A percentile compares a stretch with the other conserved stretches of the same genome.
Conservation (phyloP, 2,888 invertebrate species). For the Orchestes rusci region DNA sequence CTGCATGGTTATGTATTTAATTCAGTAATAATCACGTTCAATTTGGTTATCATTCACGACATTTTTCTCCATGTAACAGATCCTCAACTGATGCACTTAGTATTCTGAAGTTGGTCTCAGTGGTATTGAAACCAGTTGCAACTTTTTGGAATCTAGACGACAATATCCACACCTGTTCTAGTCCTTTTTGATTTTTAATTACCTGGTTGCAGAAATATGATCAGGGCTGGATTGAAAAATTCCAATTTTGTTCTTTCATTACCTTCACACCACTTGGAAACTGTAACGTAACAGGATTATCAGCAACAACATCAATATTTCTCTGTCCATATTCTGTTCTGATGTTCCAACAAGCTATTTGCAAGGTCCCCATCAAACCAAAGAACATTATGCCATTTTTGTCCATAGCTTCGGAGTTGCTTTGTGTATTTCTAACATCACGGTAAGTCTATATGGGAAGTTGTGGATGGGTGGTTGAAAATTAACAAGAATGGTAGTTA, state of each 20-base stretch:
- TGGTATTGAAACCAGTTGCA: conserved; percentile 49
- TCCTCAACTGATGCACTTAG: conserved; percentile 55
- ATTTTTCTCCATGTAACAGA: conserved; percentile 51
- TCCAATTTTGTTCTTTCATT: conserved; percentile 9
- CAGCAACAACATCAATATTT: conserved; percentile 51
- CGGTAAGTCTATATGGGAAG: conserved; percentile 46
- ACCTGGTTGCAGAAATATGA: too few species aligned
- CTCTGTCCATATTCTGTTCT: conserved; percentile 51
- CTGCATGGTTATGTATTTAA: too few species aligned
- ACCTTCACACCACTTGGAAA: conserved; percentile 67
- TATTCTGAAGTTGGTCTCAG: conserved; percentile 63
- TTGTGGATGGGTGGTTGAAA: background rate
- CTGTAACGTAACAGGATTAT: conserved; percentile 57
- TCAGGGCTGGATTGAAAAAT: too few species aligned
- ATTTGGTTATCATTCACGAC: too few species aligned
- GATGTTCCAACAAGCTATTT: conserved; percentile 69
- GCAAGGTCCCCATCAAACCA: conserved; percentile 59
- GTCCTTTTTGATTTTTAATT: conserved; percentile 49
- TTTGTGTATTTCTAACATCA: conserved; percentile 55
- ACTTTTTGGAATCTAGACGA: conserved; percentile 65
- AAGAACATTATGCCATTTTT: conserved; percentile 63
- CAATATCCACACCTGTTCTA: conserved; percentile 60
- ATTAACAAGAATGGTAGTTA: conserved; percentile 35
- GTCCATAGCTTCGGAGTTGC: conserved; percentile 66
- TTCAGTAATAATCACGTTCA: too few species aligned